Base-by-base conservation (phyloP, 2,888 invertebrate species). In the Liodrosophila aerea region DNA sequence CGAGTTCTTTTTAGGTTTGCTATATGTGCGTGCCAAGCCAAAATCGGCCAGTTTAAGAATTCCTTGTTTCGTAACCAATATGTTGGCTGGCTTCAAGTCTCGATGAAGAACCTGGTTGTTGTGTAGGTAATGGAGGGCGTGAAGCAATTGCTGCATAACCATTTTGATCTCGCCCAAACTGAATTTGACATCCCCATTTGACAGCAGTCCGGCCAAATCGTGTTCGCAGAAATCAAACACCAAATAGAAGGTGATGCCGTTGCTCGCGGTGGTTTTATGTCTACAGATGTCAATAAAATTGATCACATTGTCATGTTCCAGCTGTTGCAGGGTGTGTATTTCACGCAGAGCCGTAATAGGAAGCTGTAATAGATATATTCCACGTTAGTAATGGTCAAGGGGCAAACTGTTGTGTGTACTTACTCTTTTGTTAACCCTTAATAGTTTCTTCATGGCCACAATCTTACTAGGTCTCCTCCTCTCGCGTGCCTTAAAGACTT, bases 41-140 rank as follows among this genome's bases (percentile, higher is more conserved):
- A 99, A 99, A 91, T 99, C 99, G 1, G 99, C 99, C 57, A 99
- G 90, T 90, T 99, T 99, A 0, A 99, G 89, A 2, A 96, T 93
- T 0, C 98, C 99, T 88, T 95, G 95, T 88, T 98, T 98, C 0
- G 98, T 98, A 57, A 99, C 97, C 9, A 99, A 91, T 22, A 99
- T 98, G 91, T 99, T 99, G 0, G 99, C 99, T 7, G 99, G 98
- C 91, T 99, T 99, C 98, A 99, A 98, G 86, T 99, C 99, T 76
- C 98, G 92, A n/a, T n/a, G n/a, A n/a, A n/a, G n/a, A n/a, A n/a
- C n/a, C n/a, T n/a, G n/a, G 89, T 97, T 98, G 81, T 95, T 96
- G 88, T 99, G 99, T 86, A 99, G 98, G 86, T 97, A 98, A 91
- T 97, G 98, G 1, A 99, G 92, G 2, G 98, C 95, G 88, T 94